Conservation (phyloP, 30 jellyfish, hydroid and myxozoan species). For the Catostylus mosaicus region DNA sequence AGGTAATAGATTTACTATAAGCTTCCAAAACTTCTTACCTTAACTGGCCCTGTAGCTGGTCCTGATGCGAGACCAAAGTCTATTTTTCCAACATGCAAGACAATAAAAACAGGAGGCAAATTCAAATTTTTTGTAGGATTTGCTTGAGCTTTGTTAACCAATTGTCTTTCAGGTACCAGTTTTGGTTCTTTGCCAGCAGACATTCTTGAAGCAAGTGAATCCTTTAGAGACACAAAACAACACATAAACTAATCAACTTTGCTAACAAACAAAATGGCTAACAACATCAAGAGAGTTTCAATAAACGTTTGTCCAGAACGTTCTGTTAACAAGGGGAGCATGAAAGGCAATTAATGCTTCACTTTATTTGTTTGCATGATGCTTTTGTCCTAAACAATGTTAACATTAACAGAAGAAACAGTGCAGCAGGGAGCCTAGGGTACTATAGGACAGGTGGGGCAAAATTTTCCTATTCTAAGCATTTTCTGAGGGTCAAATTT, state of each 20-base stretch:
- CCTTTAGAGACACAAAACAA: not conserved
- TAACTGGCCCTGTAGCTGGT: conserved; percentile 83
- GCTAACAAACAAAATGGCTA: not conserved
- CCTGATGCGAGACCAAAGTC: conserved; percentile 63
- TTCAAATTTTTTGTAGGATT: not conserved
- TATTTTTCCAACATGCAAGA: conserved; percentile 72
- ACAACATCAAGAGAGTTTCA: not conserved
- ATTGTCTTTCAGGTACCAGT: not conserved
- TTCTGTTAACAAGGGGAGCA: not conserved
- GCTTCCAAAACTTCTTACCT: conserved; percentile 36
- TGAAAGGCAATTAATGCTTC: not conserved
- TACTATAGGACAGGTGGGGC: too few relatives aligned
- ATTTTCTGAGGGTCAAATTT: too few relatives aligned
- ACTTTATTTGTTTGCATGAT: not conserved
- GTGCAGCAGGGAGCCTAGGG: too few relatives aligned
- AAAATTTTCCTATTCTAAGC: too few relatives aligned
- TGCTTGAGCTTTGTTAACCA: not conserved
- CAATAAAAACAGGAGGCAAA: conserved; percentile 57
- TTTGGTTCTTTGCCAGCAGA: not conserved
- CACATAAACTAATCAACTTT: too few relatives aligned
- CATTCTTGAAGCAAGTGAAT: not conserved
- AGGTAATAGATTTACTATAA: not conserved
- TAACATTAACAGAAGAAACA: not conserved
- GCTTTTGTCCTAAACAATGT: too few relatives aligned
- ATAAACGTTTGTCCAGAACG: not conserved